phyloP scores from a whole-genome alignment of 2,113 vertebrate genomes.

The Donacobius atricapilla region DNA sequence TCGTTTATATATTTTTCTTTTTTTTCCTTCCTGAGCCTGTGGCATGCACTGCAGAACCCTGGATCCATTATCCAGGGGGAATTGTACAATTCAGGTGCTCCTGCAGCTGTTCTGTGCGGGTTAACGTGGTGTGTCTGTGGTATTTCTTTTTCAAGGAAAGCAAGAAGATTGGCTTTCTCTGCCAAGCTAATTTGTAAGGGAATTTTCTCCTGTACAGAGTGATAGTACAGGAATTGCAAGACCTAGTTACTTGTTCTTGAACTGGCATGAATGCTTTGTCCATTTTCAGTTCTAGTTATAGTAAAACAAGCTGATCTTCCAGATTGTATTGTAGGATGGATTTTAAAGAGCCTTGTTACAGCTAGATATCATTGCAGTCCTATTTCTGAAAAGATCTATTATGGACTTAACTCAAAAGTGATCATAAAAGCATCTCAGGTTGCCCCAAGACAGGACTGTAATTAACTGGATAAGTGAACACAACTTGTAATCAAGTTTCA shows the following conservation, averaged over 20 bases:
- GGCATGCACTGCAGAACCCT: not conserved
- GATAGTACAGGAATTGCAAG: not conserved
- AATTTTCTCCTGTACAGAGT: not conserved
- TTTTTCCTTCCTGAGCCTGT: not conserved
- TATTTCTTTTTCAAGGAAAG: not conserved
- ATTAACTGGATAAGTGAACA: slow-evolving; percentile 14
- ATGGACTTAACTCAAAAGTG: not conserved
- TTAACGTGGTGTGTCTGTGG: not conserved
- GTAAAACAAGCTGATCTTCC: slow-evolving; percentile 19
- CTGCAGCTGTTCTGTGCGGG: not conserved
- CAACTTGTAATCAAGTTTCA: slow-evolving; percentile 8
- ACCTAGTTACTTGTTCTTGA: not conserved
- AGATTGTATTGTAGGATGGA: not conserved
- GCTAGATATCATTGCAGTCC: not conserved
- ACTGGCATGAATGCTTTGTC: not conserved
- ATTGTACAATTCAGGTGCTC: not conserved
- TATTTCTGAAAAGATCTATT: slow-evolving; percentile 29
- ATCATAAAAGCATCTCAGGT: slow-evolving; percentile 4
- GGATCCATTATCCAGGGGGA: not conserved
- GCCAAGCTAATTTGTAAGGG: not conserved
- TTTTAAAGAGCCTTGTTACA: slow-evolving; percentile 22
- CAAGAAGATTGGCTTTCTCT: not conserved
- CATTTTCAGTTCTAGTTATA: slow-evolving; percentile 20
- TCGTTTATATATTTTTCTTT: not conserved
- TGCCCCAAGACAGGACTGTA: not conserved